phyloP scores from a whole-genome alignment of 2,888 invertebrate genomes.

The Lasiommata megera region DNA sequence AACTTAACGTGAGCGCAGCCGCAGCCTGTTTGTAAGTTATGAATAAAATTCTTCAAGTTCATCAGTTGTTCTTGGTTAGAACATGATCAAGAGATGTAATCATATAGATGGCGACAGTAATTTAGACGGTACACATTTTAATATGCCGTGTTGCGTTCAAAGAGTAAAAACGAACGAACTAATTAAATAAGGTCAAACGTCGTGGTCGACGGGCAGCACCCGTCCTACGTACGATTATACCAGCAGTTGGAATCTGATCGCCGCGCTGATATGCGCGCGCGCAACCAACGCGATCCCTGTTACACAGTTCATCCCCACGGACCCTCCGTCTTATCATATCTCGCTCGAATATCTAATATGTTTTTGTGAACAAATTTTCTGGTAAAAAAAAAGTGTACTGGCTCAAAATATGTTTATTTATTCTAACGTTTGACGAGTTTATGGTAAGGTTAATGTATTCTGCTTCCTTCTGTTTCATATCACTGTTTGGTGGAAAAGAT shows the following conservation, averaged over 20 bases:
- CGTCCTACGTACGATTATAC: slow-evolving; percentile 43
- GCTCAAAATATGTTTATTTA: slow-evolving; percentile 10
- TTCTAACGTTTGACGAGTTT: slow-evolving; percentile 2
- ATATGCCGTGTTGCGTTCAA: slow-evolving; percentile 71
- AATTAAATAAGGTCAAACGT: slow-evolving; percentile 81
- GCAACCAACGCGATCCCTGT: slow-evolving; percentile 14
- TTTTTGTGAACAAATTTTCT: neutral
- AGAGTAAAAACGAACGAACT: slow-evolving; percentile 79
- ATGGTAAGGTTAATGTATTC: slow-evolving; percentile 20
- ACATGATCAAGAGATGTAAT: slow-evolving; percentile 45
- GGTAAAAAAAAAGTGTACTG: slow-evolving; percentile 9
- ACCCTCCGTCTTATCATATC: neutral
- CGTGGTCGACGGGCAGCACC: slow-evolving; percentile 49
- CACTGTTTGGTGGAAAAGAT: neutral
- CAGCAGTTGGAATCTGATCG: slow-evolving; percentile 52
- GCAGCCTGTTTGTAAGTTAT: no score
- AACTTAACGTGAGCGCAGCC: no score
- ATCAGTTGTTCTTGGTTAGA: neutral
- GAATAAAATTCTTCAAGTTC: neutral
- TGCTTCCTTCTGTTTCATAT: slow-evolving; percentile 7
- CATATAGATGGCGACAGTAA: slow-evolving; percentile 66
- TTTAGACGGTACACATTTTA: slow-evolving; percentile 72
- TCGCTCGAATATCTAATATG: neutral
- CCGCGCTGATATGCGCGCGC: slow-evolving; percentile 43
- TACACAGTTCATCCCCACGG: slow-evolving; percentile 14